Conservation (phyloP, 37 sponge, comb jelly and placozoan species). For the Bolinopsis microptera region DNA sequence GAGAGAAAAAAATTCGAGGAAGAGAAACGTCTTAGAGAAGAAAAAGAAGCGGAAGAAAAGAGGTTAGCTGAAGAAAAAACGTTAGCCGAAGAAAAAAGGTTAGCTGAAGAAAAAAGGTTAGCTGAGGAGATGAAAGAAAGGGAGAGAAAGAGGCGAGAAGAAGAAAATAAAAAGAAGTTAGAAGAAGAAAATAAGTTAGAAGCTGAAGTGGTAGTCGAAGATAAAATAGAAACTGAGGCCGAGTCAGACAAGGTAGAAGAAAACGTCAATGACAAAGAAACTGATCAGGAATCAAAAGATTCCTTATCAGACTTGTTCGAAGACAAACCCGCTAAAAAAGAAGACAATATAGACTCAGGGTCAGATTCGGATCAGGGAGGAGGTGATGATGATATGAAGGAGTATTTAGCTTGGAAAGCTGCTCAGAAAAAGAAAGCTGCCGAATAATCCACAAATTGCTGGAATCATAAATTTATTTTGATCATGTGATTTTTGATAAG, state of each 20-base stretch:
- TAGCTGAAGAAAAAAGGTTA: neutral
- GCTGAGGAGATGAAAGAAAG: too few relatives aligned
- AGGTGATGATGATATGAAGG: conserved; percentile 48
- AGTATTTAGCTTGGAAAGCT: conserved; percentile 56
- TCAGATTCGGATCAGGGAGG: neutral
- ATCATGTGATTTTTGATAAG: too few relatives aligned
- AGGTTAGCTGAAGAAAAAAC: neutral
- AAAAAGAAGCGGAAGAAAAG: conserved; percentile 10
- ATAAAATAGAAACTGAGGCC: neutral
- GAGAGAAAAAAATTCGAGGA: neutral
- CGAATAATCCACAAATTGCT: too few relatives aligned
- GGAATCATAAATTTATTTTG: too few relatives aligned
- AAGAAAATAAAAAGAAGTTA: neutral
- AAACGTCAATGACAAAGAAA: neutral
- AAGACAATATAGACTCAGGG: neutral
- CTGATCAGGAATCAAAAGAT: too few relatives aligned
- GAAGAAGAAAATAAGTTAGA: neutral
- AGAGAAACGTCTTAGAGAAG: neutral
- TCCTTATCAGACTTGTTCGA: too few relatives aligned
- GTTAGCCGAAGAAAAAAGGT: neutral
- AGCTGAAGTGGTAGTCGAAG: neutral
- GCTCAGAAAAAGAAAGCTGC: conserved; percentile 17
- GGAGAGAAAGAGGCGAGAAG: neutral
- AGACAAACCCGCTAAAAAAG: neutral
- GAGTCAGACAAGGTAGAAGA: neutral